Evolutionary conservation across 2,113 vertebrate species (phyloP), one percentile per base, ranked within the genome.

Genomic region (Regulus satrapa): DNA sequence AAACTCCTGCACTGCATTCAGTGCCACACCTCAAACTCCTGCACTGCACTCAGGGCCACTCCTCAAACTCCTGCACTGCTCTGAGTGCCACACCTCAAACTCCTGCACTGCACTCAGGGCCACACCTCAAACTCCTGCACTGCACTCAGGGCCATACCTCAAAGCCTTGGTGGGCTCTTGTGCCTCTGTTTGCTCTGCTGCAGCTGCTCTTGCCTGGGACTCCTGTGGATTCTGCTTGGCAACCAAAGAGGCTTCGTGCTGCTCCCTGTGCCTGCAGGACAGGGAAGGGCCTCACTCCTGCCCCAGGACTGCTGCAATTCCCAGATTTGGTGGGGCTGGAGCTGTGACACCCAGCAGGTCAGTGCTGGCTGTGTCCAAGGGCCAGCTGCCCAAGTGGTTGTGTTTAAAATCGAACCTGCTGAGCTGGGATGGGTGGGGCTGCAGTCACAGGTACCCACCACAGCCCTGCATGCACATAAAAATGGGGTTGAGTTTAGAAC

Each of bases 111-210:
- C n/a, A n/a, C n/a, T n/a, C n/a, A n/a, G n/a, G n/a, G n/a, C n/a
- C n/a, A n/a, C n/a, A n/a, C n/a, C n/a, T n/a, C n/a, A n/a, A n/a
- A n/a, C n/a, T n/a, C n/a, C n/a, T n/a, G n/a, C n/a, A n/a, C n/a
- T n/a, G n/a, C n/a, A n/a, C 16, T 8, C 2, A 29, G 6, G 14
- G 13, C 8, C 2, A 0, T 2, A 12, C 19, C 6, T 14, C 4
- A 63, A 59, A 21, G 16, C 1, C 18, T n/a, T n/a, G n/a, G n/a
- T n/a, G 55, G 38, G 26, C 32, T 88, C 54, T 31, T 24, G 11
- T 11, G 2, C 3, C 10, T 51, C 52, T 68, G 7, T 11, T 29
- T 25, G 36, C 23, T 43, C 36, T 52, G 43, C n/a, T 68, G 46
- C 28, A 6, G 8, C 26, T 56, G 28, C 49, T 34, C 18, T 21